Conservation (phyloP, 2,113 vertebrate species). For the Toxostoma redivivum region DNA sequence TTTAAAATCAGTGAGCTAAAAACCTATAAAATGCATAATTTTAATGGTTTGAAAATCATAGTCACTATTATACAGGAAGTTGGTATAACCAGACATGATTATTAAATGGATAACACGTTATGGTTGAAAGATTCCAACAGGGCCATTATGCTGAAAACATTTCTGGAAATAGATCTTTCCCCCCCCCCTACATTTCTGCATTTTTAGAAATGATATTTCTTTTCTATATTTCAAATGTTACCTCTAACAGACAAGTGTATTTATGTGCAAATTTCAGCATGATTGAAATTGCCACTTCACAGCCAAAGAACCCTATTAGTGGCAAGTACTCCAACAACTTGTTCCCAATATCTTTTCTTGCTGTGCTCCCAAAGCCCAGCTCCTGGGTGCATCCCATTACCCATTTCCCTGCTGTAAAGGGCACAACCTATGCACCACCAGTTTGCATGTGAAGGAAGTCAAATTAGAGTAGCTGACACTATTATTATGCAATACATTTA, state of each 20-base stretch:
- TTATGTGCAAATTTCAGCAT: conserved; percentile 14
- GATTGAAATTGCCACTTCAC: background rate
- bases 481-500: background rate
- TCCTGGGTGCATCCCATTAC: background rate
- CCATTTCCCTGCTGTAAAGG: background rate
- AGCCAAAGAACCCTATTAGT: background rate
- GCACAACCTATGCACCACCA: accelerated
- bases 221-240: background rate
- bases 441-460: accelerated
- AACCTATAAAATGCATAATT: conserved; percentile 17
- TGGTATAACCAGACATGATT: background rate
- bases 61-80: background rate
- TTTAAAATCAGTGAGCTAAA: conserved; percentile 40
- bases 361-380: background rate
- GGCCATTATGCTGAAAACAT: background rate
- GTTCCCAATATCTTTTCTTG: background rate
- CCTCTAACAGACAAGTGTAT: background rate
- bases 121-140: conserved; percentile 8
- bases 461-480: background rate
- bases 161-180: background rate
- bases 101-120: conserved; percentile 1
- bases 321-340: background rate
- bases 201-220: background rate
- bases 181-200: background rate
- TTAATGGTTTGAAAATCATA: conserved; percentile 28